Percentiles rank a stretch among this genome's conserved stretches.
Conservation (phyloP, 2,113 vertebrate genomes). For the Psilopsiagon aurifrons region DNA sequence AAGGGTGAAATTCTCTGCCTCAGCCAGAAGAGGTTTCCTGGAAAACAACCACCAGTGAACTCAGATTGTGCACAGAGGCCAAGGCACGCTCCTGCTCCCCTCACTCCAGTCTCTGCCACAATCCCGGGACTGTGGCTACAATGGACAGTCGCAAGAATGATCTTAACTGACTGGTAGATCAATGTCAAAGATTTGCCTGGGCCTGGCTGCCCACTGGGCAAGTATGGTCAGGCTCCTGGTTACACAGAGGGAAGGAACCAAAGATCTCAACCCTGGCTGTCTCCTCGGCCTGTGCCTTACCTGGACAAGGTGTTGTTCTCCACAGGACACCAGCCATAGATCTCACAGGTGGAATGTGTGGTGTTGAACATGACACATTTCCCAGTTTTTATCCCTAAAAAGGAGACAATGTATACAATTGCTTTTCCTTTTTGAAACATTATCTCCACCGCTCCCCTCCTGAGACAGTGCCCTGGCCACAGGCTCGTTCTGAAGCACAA, state of each 20-base stretch:
- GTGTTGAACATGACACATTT: constrained; percentile 68
- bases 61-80: not conserved
- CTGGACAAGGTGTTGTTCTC: constrained; percentile 52
- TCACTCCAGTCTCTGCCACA: not conserved
- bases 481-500: not conserved
- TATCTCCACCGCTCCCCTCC: not conserved
- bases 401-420: not conserved
- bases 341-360: constrained; percentile 75
- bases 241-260: not conserved
- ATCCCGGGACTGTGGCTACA: not conserved
- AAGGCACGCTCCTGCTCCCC: not conserved
- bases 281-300: not conserved
- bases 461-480: not conserved
- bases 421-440: fast-evolving
- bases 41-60: not conserved
- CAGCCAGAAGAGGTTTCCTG: constrained; percentile 73
- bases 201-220: not conserved
- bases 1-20: constrained; percentile 75
- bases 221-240: not conserved
- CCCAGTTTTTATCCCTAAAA: constrained; percentile 78
- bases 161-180: not conserved
- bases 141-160: not conserved
- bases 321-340: constrained; percentile 78
- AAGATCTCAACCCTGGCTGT: not conserved
- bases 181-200: not conserved